Evolutionary conservation across 2,888 invertebrate genomes (phyloP).

Genomic region (Caradrina kadenii): DNA sequence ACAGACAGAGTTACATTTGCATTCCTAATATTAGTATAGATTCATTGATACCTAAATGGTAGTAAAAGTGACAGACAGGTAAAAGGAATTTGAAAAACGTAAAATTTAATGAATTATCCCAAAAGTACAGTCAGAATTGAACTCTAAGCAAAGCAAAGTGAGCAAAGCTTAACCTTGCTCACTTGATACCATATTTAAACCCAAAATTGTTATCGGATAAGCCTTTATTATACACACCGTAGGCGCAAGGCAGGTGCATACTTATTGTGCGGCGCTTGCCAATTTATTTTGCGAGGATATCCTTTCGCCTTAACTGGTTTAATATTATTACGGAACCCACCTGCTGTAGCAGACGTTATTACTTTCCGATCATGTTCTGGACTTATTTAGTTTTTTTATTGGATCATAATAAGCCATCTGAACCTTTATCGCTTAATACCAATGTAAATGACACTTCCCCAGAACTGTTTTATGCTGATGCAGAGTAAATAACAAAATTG

Average conservation of each 20-base stretch:
- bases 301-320: slow-evolving; percentile 65
- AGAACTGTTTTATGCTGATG: too few species aligned
- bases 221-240: slow-evolving; percentile 26
- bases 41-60: too few species aligned
- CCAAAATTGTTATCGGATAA: slow-evolving; percentile 19
- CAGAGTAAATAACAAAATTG: background rate
- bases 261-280: slow-evolving; percentile 62
- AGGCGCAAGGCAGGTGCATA: slow-evolving; percentile 60
- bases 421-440: background rate
- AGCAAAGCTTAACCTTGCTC: slow-evolving; percentile 4
- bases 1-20: too few species aligned
- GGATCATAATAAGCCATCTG: slow-evolving; percentile 8
- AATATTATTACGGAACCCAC: slow-evolving; percentile 49
- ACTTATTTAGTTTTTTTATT: slow-evolving; percentile 19
- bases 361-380: slow-evolving; percentile 25
- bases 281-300: slow-evolving; percentile 72
- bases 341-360: slow-evolving; percentile 34
- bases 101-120: too few species aligned
- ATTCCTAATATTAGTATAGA: too few species aligned
- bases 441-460: background rate
- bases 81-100: too few species aligned
- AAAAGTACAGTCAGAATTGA: background rate
- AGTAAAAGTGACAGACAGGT: too few species aligned
- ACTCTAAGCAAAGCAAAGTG: background rate
- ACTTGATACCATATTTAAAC: background rate